These are phyloP conservation scores for Noctua comes DNA, from an alignment of 2,888 invertebrate genomes.

Conservation along the genomic window DNA sequence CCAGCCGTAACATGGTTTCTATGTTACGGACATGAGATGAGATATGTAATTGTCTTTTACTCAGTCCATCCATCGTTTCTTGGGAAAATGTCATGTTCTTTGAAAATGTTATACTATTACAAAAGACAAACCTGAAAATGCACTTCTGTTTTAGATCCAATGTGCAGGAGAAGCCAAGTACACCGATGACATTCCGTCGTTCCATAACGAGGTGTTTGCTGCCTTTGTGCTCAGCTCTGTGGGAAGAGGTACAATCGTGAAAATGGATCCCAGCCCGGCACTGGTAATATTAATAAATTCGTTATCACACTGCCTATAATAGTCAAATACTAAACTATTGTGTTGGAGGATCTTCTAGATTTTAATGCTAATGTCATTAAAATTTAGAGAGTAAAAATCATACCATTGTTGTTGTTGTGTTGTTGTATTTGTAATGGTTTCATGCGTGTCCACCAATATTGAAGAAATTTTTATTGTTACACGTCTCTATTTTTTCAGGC, in stretches of 20 bases:
- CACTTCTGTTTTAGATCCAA: constrained; percentile 82
- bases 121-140: neutral
- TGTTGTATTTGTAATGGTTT: no score
- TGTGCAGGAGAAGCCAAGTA: constrained; percentile 92
- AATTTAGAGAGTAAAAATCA: neutral
- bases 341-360: neutral
- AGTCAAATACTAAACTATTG: neutral
- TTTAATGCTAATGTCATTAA: neutral
- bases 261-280: constrained; percentile 90
- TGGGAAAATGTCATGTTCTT: neutral
- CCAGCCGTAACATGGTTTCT: no score
- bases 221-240: constrained; percentile 90
- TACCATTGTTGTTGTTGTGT: no score
- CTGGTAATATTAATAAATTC: constrained; percentile 83
- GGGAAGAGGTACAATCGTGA: constrained; percentile 88
- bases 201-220: constrained; percentile 91
- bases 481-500: constrained; percentile 76
- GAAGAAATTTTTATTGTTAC: neutral
- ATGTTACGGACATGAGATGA: no score
- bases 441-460: no score
- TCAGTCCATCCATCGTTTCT: neutral
- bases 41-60: neutral
- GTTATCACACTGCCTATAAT: no score
- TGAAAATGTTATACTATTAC: neutral
- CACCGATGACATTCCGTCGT: constrained; percentile 90